Evolutionary conservation across 2,797 vertebrate genomes (phyloP).

Genomic region (Nyctalus aviator): DNA sequence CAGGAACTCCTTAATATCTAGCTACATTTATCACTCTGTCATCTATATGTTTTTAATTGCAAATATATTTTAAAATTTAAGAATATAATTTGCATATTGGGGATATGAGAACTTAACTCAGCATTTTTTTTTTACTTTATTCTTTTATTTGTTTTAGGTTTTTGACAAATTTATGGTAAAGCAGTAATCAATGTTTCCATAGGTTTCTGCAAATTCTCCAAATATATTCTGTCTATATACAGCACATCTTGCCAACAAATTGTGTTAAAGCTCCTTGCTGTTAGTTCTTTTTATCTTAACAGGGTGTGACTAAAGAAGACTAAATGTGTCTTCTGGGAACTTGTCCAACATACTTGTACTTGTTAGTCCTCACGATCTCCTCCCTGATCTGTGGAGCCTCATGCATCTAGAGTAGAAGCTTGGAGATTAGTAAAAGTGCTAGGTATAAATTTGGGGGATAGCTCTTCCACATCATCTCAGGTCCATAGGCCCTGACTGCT

Average conservation of each 20-base stretch:
- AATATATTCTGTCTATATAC: neutral
- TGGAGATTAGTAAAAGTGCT: neutral
- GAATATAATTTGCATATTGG: neutral
- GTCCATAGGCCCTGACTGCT: neutral
- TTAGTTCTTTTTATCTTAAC: neutral
- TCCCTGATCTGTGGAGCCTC: neutral
- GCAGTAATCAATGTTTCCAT: neutral
- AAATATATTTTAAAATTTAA: neutral
- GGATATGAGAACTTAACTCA: neutral
- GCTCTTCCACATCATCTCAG: neutral
- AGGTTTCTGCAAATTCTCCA: neutral
- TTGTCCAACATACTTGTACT: neutral
- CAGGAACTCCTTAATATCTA: neutral
- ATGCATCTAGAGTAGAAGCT: neutral
- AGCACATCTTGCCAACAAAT: neutral
- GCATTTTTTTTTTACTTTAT: neutral
- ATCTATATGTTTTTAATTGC: neutral
- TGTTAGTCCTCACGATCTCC: neutral
- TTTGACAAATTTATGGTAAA: neutral
- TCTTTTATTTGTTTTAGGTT: neutral
- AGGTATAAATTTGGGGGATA: neutral
- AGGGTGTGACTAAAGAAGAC: neutral
- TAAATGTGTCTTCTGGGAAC: neutral
- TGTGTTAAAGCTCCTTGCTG: neutral
- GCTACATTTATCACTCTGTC: neutral